Evolutionary conservation across 2,888 invertebrate genomes (phyloP).

Genomic region (Acrobeloides nanus): DNA sequence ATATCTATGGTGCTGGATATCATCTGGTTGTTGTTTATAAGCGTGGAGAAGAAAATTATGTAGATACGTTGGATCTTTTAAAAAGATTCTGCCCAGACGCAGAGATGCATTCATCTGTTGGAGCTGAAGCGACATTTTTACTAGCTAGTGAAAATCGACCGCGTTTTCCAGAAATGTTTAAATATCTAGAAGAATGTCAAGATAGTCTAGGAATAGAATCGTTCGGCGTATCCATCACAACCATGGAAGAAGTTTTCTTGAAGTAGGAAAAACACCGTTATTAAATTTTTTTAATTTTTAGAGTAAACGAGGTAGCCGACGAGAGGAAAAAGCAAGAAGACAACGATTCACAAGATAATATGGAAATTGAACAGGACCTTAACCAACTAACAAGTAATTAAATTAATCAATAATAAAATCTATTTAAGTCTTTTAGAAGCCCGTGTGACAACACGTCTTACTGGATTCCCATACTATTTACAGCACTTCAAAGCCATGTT

Average conservation of each 20-base stretch:
- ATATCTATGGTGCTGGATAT: slow-evolving; percentile 69
- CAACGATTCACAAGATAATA: no score
- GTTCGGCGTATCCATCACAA: slow-evolving; percentile 76
- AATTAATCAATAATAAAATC: neutral
- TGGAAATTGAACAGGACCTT: slow-evolving; percentile 9
- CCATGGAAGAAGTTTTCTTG: slow-evolving; percentile 82
- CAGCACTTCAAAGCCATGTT: slow-evolving; percentile 41
- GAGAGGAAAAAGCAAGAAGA: no score
- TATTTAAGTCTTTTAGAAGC: slow-evolving; percentile 5
- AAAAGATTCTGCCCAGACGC: slow-evolving; percentile 55
- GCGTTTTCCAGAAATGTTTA: slow-evolving; percentile 63
- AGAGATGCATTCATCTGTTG: slow-evolving; percentile 67
- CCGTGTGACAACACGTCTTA: slow-evolving; percentile 15
- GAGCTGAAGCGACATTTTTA: slow-evolving; percentile 69
- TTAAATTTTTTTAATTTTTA: no score
- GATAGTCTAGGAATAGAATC: slow-evolving; percentile 65
- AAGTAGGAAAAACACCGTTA: no score
- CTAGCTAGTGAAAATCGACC: slow-evolving; percentile 62
- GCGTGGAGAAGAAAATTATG: slow-evolving; percentile 30
- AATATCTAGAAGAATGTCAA: slow-evolving; percentile 64
- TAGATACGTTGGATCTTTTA: slow-evolving; percentile 13
- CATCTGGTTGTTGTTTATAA: slow-evolving; percentile 66
- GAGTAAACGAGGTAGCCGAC: slow-evolving; percentile 38
- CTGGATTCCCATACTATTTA: no score
- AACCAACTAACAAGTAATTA: slow-evolving; percentile 25